Conservation (phyloP, 1,140 invertebrate species). For the Trigoniulus corallinus region DNA sequence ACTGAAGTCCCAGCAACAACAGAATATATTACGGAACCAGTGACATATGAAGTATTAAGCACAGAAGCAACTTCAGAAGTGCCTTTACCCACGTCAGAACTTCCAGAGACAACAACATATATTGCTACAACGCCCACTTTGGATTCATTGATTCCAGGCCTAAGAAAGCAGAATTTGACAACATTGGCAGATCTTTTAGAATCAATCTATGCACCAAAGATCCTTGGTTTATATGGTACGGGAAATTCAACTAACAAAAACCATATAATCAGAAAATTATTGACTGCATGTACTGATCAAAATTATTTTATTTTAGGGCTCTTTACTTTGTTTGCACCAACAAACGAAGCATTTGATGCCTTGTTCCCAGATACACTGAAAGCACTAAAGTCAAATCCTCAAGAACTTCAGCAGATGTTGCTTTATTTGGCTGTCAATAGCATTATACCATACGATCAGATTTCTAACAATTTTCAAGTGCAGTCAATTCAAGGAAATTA, state of each 20-base stretch:
- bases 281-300: too few species aligned
- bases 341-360: slow-evolving; percentile 4
- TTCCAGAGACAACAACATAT: too few species aligned
- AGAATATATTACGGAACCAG: too few species aligned
- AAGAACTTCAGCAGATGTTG: background rate
- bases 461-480: background rate
- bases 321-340: slow-evolving; percentile 5
- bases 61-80: too few species aligned
- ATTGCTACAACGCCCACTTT: background rate
- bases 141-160: background rate
- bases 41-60: too few species aligned
- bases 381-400: background rate
- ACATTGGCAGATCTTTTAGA: background rate
- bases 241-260: background rate
- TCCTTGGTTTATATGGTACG: background rate
- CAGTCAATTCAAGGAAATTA: background rate
- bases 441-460: background rate
- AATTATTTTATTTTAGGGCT: background rate
- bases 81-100: too few species aligned
- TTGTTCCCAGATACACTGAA: background rate
- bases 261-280: background rate
- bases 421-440: background rate
- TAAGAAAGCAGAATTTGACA: background rate
- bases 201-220: background rate
- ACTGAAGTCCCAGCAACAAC: too few species aligned